A percentile compares a stretch with the other conserved stretches of the same genome.
Evolutionary conservation across 2,797 vertebrate species (phyloP).

Genomic region (Sparidentex hasta): DNA sequence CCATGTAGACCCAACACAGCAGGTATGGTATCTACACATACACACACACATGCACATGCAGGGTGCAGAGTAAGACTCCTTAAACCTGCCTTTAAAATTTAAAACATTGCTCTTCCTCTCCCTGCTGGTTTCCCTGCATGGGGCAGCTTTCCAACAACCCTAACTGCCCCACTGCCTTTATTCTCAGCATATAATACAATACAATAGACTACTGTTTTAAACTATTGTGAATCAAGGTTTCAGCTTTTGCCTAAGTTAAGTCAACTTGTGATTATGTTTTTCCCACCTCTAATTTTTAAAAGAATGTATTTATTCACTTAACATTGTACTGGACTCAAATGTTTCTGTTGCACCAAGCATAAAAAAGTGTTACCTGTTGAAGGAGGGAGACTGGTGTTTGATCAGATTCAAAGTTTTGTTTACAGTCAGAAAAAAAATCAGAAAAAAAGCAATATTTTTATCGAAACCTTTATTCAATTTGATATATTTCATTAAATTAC

Average conservation of each 20-base stretch:
- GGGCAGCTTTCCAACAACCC: not conserved
- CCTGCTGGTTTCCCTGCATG: slow-evolving; percentile 6
- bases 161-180: slow-evolving; percentile 3
- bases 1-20: slow-evolving; percentile 36
- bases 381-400: not conserved
- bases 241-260: not conserved
- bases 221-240: not conserved
- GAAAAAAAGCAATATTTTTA: too few relatives aligned
- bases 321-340: too few relatives aligned
- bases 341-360: too few relatives aligned
- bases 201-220: not conserved
- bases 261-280: too few relatives aligned
- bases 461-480: too few relatives aligned
- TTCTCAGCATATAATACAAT: not conserved
- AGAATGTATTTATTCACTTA: too few relatives aligned
- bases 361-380: not conserved
- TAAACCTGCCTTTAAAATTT: slow-evolving; percentile 1
- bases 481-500: too few relatives aligned
- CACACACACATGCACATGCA: not conserved
- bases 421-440: too few relatives aligned
- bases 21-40: slow-evolving; percentile 40
- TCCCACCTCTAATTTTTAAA: too few relatives aligned
- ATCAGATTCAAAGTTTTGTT: not conserved
- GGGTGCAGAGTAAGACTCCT: not conserved
- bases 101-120: slow-evolving; percentile 12